A percentile compares a stretch with the other conserved stretches of the same genome.
Conservation (phyloP, 2,888 invertebrate genomes). For the Thecocarcelia acutangulata region DNA sequence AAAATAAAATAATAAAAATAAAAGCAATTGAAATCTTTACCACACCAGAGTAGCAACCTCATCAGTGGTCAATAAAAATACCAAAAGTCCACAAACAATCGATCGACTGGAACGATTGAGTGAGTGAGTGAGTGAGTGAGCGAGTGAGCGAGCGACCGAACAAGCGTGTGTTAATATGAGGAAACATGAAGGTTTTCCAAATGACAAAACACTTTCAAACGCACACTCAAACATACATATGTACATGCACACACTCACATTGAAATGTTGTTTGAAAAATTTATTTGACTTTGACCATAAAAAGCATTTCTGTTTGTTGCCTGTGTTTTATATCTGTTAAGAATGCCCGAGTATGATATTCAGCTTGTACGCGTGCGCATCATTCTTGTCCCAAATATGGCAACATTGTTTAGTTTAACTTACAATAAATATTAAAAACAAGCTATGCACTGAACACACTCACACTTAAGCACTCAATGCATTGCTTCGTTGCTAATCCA, state of each 20-base stretch:
- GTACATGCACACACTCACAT: not conserved
- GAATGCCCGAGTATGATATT: slow-evolving; percentile 44
- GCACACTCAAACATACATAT: slow-evolving; percentile 11
- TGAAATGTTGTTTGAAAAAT: slow-evolving; percentile 2
- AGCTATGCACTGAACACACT: slow-evolving; percentile 44
- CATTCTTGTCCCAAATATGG: slow-evolving; percentile 71
- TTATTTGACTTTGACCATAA: slow-evolving; percentile 62
- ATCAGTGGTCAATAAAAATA: slow-evolving; percentile 53
- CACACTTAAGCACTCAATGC: not conserved
- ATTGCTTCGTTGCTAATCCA: slow-evolving; percentile 59
- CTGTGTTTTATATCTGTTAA: slow-evolving; percentile 19
- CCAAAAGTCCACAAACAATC: slow-evolving; percentile 47
- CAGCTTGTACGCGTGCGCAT: slow-evolving; percentile 76
- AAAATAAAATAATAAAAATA: too few species aligned
- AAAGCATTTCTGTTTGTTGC: slow-evolving; percentile 40
- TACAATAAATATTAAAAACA: slow-evolving; percentile 59
- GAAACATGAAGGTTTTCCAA: slow-evolving; percentile 49
- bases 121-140: slow-evolving; percentile 7
- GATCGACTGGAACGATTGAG: slow-evolving; percentile 28
- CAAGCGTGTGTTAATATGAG: slow-evolving; percentile 41
- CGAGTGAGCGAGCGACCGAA: too few species aligned
- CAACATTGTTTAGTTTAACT: slow-evolving; percentile 55
- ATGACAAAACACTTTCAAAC: slow-evolving; percentile 22
- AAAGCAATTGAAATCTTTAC: slow-evolving; percentile 28
- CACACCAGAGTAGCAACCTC: slow-evolving; percentile 31